phyloP scores from a whole-genome alignment of 2,888 invertebrate species.

The Hirtodrosophila alboralis region DNA sequence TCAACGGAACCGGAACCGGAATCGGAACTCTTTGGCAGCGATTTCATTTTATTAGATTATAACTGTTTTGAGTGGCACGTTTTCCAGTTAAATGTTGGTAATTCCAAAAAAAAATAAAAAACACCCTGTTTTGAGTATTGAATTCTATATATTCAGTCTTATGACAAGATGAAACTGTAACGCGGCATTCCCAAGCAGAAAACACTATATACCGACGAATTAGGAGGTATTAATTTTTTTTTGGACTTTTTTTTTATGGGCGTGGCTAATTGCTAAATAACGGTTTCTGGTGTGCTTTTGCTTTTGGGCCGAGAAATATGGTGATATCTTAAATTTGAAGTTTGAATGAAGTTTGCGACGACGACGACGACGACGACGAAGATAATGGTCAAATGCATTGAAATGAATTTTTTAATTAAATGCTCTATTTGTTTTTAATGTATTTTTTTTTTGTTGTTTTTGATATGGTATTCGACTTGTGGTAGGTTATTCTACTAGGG shows the following conservation, averaged over 20 bases:
- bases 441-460: no score
- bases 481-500: constrained; percentile 40
- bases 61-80: constrained; percentile 42
- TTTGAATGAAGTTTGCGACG: constrained; percentile 5
- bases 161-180: constrained; percentile 20
- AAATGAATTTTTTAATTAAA: constrained; percentile 3
- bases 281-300: constrained; percentile 54
- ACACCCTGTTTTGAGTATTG: constrained; percentile 1
- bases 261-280: constrained; percentile 13
- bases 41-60: constrained; percentile 2
- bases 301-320: constrained; percentile 50
- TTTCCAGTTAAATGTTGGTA: constrained; percentile 16
- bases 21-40: constrained; percentile 16
- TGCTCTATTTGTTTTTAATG: constrained; percentile 14
- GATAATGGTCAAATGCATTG: constrained; percentile 24
- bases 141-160: constrained; percentile 16
- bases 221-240: no score
- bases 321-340: constrained; percentile 48
- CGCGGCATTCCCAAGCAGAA: constrained; percentile 78
- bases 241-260: constrained; percentile 5
- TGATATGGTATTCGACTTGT: constrained; percentile 25
- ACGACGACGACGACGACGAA: constrained; percentile 12
- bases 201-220: constrained; percentile 23
- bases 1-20: constrained; percentile 21
- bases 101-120: constrained; percentile 14